phyloP scores from a whole-genome alignment of 2,113 vertebrate genomes.

The Podarcis cretensis region DNA sequence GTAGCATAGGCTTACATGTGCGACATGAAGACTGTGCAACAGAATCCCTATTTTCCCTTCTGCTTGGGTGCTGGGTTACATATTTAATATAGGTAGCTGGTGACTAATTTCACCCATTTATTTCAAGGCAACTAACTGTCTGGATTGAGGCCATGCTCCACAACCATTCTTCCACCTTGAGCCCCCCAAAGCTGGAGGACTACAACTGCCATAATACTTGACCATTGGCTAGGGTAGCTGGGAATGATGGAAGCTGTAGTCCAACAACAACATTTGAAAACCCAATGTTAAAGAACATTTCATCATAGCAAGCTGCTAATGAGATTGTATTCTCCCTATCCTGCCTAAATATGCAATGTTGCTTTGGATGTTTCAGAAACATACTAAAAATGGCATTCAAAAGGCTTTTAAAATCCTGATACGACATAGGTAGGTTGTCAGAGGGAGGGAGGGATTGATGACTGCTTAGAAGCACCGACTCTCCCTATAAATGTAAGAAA shows the following conservation, averaged over 20 bases:
- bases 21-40: neutral
- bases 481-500: conserved; percentile 42
- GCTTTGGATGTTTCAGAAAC: neutral
- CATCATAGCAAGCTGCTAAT: neutral
- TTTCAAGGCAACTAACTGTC: neutral
- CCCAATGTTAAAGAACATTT: neutral
- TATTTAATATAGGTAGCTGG: neutral
- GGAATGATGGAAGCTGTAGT: too few relatives aligned
- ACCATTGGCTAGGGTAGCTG: too few relatives aligned
- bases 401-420: conserved; percentile 25
- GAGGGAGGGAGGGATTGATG: conserved; percentile 36
- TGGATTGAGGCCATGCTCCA: neutral
- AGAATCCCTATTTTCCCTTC: neutral
- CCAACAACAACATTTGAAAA: too few relatives aligned
- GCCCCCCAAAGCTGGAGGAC: too few relatives aligned
- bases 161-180: neutral
- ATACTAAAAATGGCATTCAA: neutral
- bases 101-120: neutral
- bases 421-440: conserved; percentile 40
- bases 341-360: neutral
- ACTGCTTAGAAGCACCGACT: conserved; percentile 15
- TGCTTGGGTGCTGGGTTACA: neutral
- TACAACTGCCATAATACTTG: too few relatives aligned
- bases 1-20: neutral
- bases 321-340: neutral